Conservation (phyloP, 2,888 invertebrate genomes). For the Cataglyphis rosenhaueri region DNA sequence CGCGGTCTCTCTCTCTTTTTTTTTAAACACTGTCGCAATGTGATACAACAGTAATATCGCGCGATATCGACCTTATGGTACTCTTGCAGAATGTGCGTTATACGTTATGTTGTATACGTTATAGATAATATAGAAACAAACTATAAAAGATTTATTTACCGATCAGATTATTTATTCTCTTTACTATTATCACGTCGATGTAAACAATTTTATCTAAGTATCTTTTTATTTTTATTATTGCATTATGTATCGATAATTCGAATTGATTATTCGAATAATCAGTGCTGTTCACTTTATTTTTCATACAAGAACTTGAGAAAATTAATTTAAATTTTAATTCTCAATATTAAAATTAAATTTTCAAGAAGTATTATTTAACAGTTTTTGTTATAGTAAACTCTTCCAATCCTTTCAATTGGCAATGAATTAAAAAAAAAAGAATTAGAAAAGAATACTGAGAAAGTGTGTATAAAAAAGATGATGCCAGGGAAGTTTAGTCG, state of each 20-base stretch:
- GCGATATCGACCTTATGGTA: conserved; percentile 71
- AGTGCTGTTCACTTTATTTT: not conserved
- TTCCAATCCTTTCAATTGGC: not conserved
- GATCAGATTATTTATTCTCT: not conserved
- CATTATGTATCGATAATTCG: not conserved
- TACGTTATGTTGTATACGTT: conserved; percentile 1
- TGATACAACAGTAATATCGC: conserved; percentile 63
- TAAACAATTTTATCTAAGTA: not conserved
- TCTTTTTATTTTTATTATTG: conserved; percentile 1
- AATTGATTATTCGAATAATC: not conserved
- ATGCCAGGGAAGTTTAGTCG: conserved; percentile 53
- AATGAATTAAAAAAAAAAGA: not conserved
- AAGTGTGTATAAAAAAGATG: not conserved
- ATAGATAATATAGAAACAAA: not conserved
- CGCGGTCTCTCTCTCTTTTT: conserved; percentile 50
- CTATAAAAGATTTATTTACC: not conserved
- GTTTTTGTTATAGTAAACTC: not conserved
- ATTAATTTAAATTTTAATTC: conserved; percentile 15
- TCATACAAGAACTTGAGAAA: not conserved
- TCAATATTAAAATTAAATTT: not conserved
- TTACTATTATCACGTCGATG: not conserved
- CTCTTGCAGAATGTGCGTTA: conserved; percentile 50
- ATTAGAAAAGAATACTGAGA: not conserved
- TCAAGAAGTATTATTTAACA: not conserved
- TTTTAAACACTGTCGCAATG: conserved; percentile 65